Conservation (phyloP, 2,888 invertebrate species). For the Ditylenchus weischeri region DNA sequence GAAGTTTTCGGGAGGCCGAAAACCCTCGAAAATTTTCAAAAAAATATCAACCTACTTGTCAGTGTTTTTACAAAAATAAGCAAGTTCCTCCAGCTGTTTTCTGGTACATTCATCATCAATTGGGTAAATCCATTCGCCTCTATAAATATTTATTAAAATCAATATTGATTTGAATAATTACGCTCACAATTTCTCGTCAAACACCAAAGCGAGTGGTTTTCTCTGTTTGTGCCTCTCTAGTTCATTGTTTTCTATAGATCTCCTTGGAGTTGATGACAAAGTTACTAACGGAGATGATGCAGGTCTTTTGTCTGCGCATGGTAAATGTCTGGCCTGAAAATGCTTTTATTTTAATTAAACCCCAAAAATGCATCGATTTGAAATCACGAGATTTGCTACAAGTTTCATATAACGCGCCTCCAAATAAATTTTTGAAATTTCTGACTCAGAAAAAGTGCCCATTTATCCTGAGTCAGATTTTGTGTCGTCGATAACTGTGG, state of each 20-base stretch:
- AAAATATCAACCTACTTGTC: constrained; percentile 20
- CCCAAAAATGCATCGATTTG: no score
- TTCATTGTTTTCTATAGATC: background rate
- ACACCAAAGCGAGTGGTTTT: constrained; percentile 3
- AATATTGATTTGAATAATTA: background rate
- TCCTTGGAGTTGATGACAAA: background rate
- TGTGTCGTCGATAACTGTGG: no score
- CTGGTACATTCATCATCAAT: constrained; percentile 22
- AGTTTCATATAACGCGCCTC: no score
- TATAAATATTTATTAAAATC: background rate
- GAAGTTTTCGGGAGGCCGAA: no score
- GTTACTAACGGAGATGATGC: background rate
- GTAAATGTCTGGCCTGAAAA: background rate
- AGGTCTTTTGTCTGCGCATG: background rate
- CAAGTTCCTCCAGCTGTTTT: constrained; percentile 25
- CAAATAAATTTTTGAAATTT: no score
- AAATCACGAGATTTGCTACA: no score
- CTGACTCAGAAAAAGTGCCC: no score
- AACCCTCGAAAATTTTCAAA: background rate
- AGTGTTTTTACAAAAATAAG: constrained; percentile 30
- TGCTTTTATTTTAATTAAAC: no score
- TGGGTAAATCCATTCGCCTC: constrained; percentile 29
- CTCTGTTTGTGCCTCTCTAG: background rate
- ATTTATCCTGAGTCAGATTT: no score
- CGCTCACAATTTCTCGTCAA: constrained; percentile 11